Conservation (phyloP, 1,140 invertebrate species). For the Drosophila kohkoa region DNA sequence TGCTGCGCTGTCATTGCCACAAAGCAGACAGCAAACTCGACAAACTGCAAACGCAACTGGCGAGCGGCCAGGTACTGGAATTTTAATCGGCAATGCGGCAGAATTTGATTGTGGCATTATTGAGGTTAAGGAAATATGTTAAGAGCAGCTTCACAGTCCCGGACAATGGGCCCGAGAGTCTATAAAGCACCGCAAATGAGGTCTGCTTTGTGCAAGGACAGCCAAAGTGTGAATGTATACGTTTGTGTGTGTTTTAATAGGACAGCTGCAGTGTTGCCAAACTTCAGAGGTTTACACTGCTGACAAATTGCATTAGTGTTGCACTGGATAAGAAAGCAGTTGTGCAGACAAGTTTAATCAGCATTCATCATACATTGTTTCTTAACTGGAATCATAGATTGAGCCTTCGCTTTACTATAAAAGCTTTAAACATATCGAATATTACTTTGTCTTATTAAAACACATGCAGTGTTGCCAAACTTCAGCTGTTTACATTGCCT, state of each 20-base stretch:
- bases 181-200: conserved; percentile 29
- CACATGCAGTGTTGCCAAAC: conserved; percentile 1
- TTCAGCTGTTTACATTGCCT: not conserved
- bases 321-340: not conserved
- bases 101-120: conserved; percentile 68
- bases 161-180: conserved; percentile 11
- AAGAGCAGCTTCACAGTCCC: conserved; percentile 34
- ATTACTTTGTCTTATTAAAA: too few species aligned
- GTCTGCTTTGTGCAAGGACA: not conserved
- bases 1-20: conserved; percentile 2
- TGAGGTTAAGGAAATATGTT: conserved; percentile 74
- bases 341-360: not conserved
- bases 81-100: conserved; percentile 71
- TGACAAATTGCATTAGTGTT: not conserved
- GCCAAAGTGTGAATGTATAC: not conserved
- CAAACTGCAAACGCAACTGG: conserved; percentile 38
- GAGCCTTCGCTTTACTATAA: not conserved
- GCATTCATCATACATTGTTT: too few species aligned
- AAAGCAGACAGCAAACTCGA: conserved; percentile 5
- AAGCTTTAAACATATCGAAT: too few species aligned
- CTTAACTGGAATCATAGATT: too few species aligned
- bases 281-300: conserved; percentile 11
- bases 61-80: conserved; percentile 52
- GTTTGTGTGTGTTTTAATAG: too few species aligned
- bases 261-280: conserved; percentile 18